Evolutionary conservation across 2,888 invertebrate genomes (phyloP), one percentile per base, ranked within the genome.

Genomic region (Hydrotaea diabolus): DNA sequence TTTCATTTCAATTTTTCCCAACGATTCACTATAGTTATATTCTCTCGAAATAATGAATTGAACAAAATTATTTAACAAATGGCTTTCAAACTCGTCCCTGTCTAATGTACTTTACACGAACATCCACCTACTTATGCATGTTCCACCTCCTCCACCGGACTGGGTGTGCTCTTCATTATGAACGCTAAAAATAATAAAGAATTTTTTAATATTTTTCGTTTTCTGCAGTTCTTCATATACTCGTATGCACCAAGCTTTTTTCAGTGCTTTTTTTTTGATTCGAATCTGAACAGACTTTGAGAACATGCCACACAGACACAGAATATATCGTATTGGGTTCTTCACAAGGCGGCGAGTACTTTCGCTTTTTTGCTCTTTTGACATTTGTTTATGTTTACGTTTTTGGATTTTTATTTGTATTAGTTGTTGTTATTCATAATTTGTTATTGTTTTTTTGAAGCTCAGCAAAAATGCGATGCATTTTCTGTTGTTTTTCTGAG

Each of bases 161-260:
- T 7, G 31, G 3, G 3, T 7, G 17, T 15, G 15, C 59, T 59
- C 59, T 59, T 59, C 59, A 59, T 82, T 78, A 71, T 78, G 26
- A 15, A 53, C 26, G 66, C 79, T 76, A 76, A 79, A 79, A 62
- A 75, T 78, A 64, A 74, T 59, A 59, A 23, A 23, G 59, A 69
- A 39, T 71, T 78, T 66, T 43, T 77, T 31, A 31, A 76, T 72
- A 31, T 69, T 19, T 66, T 43, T 66, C n/a, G n/a, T 39, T 26
- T 79, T 73, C 13, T 39, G 39, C 7, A 17, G 21, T 55, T 46
- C 8, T 46, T 19, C 26, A 26, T 53, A n/a, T n/a, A n/a, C n/a
- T n/a, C n/a, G 13, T 19, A 23, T 49, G 49, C 49, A 43, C 7
- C 43, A 49, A n/a, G 49, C 49, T 4, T 15, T 49, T 57, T 23